A percentile compares a stretch with the other conserved stretches of the same genome.
phyloP scores from a whole-genome alignment of 2,113 vertebrate species.

The Leptobrachium leishanense region DNA sequence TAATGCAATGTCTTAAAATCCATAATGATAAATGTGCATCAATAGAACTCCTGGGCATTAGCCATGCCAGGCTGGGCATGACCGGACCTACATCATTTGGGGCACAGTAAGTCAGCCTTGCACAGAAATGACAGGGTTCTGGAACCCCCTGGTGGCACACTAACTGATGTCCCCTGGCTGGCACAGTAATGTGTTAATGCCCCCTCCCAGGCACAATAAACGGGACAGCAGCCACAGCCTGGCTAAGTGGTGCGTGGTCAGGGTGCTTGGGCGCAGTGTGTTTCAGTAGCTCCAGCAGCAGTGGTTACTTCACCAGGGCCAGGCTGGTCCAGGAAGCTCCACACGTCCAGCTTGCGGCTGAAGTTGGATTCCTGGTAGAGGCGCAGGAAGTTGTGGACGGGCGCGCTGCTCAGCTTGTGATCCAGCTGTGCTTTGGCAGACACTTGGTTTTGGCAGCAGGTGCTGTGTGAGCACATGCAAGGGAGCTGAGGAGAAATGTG shows the following conservation, averaged over 20 bases:
- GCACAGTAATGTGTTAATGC: too few species aligned
- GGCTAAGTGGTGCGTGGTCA: constrained; percentile 66
- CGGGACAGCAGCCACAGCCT: constrained; percentile 67
- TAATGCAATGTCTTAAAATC: background rate
- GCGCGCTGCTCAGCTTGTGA: constrained; percentile 69
- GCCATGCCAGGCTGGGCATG: too few species aligned
- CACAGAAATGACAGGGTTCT: too few species aligned
- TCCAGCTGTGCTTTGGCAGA: constrained; percentile 77
- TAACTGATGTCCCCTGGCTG: background rate
- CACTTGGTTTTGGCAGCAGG: constrained; percentile 80
- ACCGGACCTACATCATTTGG: too few species aligned
- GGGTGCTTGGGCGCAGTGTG: constrained; percentile 73
- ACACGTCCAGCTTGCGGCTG: constrained; percentile 78
- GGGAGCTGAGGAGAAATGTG: constrained; percentile 63
- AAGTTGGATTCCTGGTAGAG: constrained; percentile 80
- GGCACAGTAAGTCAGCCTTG: too few species aligned
- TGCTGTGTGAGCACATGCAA: constrained; percentile 69
- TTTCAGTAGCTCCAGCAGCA: constrained; percentile 76
- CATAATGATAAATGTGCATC: background rate
- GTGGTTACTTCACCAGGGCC: constrained; percentile 76
- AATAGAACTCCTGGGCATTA: too few species aligned
- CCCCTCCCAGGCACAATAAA: background rate
- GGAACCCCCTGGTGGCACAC: too few species aligned
- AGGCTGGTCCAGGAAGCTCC: constrained; percentile 80
- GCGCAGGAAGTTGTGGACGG: constrained; percentile 75